Evolutionary conservation across 1,140 invertebrate genomes (phyloP).

Genomic region (Polyergus mexicanus): DNA sequence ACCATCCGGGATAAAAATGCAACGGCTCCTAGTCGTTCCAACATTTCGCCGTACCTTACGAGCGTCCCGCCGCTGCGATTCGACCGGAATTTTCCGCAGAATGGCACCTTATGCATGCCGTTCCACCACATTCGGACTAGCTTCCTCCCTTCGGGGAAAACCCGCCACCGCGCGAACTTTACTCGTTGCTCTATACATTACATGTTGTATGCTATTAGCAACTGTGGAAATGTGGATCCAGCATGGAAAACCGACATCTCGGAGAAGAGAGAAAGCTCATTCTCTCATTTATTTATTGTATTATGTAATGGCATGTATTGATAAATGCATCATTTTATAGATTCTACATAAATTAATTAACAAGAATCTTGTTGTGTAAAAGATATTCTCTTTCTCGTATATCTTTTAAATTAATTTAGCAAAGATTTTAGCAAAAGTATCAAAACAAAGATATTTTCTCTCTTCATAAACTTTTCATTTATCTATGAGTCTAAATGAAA

Average conservation of each 20-base stretch:
- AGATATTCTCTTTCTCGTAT: background rate
- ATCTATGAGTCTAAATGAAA: background rate
- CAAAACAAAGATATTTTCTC: background rate
- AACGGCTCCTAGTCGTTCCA: constrained; percentile 74
- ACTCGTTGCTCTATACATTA: constrained; percentile 59
- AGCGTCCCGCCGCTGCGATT: constrained; percentile 63
- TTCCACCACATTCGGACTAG: constrained; percentile 42
- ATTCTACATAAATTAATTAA: background rate
- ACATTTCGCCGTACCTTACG: constrained; percentile 75
- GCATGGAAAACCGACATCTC: constrained; percentile 8
- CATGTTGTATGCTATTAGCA: constrained; percentile 21
- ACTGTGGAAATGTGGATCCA: background rate
- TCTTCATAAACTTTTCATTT: background rate
- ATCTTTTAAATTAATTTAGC: background rate
- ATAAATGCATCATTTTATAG: constrained; percentile 4
- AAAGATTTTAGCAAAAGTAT: background rate
- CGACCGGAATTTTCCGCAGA: constrained; percentile 64
- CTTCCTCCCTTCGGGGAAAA: constrained; percentile 25
- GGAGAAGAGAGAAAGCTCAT: background rate
- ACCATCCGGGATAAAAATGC: constrained; percentile 76
- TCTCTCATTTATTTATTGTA: constrained; percentile 20
- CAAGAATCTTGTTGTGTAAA: background rate
- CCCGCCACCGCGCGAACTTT: constrained; percentile 27
- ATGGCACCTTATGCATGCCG: constrained; percentile 63
- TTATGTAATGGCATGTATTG: background rate